These are phyloP conservation scores for Apis laboriosa DNA, from an alignment of 1,140 invertebrate species.

Conservation along the genomic window DNA sequence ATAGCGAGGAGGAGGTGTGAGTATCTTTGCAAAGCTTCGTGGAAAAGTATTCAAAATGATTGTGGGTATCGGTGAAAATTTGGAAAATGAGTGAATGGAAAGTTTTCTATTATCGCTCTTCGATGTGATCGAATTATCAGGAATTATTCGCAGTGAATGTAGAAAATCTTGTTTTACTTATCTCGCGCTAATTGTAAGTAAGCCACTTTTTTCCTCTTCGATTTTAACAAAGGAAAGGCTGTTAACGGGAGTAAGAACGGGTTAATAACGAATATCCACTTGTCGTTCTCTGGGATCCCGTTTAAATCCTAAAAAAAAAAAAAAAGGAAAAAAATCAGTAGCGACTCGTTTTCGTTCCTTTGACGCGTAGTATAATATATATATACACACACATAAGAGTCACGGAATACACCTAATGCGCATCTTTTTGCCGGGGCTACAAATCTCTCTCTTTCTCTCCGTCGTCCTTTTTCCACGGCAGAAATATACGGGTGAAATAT, in stretches of 20 bases:
- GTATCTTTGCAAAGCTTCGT: too few species aligned
- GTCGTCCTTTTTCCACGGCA: neutral
- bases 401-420: neutral
- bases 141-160: too few species aligned
- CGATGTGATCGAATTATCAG: too few species aligned
- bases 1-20: too few species aligned
- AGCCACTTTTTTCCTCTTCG: too few species aligned
- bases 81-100: too few species aligned
- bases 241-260: neutral
- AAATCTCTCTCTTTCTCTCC: neutral
- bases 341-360: slow-evolving; percentile 9
- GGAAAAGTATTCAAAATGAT: too few species aligned
- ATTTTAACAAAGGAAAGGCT: too few species aligned
- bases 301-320: neutral
- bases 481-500: slow-evolving; percentile 52
- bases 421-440: neutral
- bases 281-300: neutral
- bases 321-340: neutral
- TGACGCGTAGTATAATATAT: slow-evolving; percentile 8
- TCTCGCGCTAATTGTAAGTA: too few species aligned
- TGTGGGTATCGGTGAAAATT: too few species aligned
- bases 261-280: neutral
- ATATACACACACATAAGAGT: neutral
- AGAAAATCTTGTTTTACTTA: too few species aligned
- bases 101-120: too few species aligned